Percentiles rank a stretch among this genome's conserved stretches.
Evolutionary conservation across 2,888 invertebrate species (phyloP).

Genomic region (Reticulitermes lucifugus): DNA sequence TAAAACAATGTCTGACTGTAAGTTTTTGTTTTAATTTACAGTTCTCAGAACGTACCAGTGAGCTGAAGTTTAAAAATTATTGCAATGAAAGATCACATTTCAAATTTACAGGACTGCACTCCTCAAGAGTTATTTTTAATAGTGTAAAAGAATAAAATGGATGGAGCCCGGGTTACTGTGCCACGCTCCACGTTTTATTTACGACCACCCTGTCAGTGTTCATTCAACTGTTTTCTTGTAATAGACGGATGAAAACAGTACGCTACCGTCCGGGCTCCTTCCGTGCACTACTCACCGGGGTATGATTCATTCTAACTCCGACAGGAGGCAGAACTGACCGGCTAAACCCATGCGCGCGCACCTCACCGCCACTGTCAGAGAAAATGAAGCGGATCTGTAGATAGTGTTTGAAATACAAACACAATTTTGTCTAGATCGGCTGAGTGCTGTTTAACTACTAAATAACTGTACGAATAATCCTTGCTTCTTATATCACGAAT

Average conservation of each 20-base stretch:
- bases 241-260: neutral
- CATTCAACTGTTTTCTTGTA: neutral
- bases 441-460: no score
- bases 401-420: no score
- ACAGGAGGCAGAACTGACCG: neutral
- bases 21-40: neutral
- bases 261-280: constrained; percentile 6
- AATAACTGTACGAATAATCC: no score
- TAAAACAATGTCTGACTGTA: neutral
- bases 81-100: constrained; percentile 12
- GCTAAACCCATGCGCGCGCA: neutral
- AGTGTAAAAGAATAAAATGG: no score
- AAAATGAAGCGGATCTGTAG: neutral
- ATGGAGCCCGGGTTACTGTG: no score
- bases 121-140: no score
- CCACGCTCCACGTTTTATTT: neutral
- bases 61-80: neutral
- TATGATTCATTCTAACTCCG: neutral
- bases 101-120: neutral
- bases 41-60: constrained; percentile 1
- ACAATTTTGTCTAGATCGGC: no score
- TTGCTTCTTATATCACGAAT: no score
- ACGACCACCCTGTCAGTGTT: neutral
- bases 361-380: neutral
- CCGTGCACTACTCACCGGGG: neutral